Base-by-base conservation (phyloP, 2,797 vertebrate genomes). In the Lates japonicus region DNA sequence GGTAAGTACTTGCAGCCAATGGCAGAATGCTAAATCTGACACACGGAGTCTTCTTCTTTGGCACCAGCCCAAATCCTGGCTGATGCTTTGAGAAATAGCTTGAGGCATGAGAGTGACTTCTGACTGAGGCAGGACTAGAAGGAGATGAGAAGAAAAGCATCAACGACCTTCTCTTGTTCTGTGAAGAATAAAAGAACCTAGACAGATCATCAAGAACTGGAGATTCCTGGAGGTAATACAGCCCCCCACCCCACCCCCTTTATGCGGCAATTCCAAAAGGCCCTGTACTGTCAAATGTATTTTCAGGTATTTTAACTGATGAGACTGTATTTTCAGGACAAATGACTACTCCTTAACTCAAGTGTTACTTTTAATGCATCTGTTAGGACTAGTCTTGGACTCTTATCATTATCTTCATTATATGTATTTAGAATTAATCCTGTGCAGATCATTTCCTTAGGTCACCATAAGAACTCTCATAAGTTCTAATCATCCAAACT, bases 81-180 rank as follows among this genome's bases (percentile, higher is more conserved):
- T 73, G 82, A 82, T 77, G 79, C 71, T 80, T 19, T 61, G 74
- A 86, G 63, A 74, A 90, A 82, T 61, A 62, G 80, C 88, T 83
- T 0, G 42, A 86, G 77, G 88, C 78, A 22, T n/a, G 10, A 58
- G 70, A 42, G 71, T 62, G 77, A 84, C 84, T 91, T 89, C 80
- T 87, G 86, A 91, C 85, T 86, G 72, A 70, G 76, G 85, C 75
- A 71, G 58, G 66, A 76, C 82, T 57, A 37, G 52, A 84, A 78
- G 78, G 83, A 91, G 85, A 72, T 2, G 67, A 86, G 67, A 66
- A 78, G 73, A 87, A 70, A 74, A 72, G 80, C 80, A 70, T 70
- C 48, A 64, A 57, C 78, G 78, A 83, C 81, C 80, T 82, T 80
- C 29, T 82, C 44, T 73, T 85, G 71, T 68, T 83, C 64, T 65